phyloP scores from a whole-genome alignment of 2,888 invertebrate species.

The Agonopterix alstromeriana region DNA sequence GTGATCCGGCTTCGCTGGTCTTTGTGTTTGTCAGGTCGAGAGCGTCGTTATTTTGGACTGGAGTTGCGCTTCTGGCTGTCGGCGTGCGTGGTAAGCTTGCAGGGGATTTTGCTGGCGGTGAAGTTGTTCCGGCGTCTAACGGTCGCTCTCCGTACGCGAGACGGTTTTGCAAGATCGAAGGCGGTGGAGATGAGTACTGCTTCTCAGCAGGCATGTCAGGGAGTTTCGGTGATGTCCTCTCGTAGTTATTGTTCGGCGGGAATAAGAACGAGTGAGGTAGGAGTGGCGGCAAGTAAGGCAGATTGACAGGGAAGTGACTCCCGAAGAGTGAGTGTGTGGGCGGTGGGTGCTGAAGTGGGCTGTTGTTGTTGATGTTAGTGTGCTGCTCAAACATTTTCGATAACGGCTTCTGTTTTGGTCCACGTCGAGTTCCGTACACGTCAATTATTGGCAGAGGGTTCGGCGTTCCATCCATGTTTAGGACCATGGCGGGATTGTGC shows the following conservation, averaged over 20 bases:
- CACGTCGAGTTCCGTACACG: conserved; percentile 92
- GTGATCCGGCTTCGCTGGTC: conserved; percentile 53
- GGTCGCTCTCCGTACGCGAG: conserved; percentile 46
- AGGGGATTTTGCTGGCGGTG: conserved; percentile 45
- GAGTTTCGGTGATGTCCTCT: conserved; percentile 46
- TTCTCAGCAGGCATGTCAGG: conserved; percentile 37
- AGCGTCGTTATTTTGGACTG: conserved; percentile 51
- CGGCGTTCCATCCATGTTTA: conserved; percentile 92
- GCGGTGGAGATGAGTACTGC: conserved; percentile 36
- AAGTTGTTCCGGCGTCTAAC: conserved; percentile 23
- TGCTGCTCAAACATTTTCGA: conserved; percentile 57
- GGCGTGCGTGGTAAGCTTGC: conserved; percentile 40
- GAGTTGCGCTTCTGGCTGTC: conserved; percentile 27
- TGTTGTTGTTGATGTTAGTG: conserved; percentile 32
- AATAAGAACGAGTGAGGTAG: conserved; percentile 67
- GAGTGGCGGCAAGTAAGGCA: conserved; percentile 65
- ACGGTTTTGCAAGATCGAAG: conserved; percentile 57
- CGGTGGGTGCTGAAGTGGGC: conserved; percentile 37
- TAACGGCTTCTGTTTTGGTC: conserved; percentile 82
- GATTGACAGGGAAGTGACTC: conserved; percentile 60
- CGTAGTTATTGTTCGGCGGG: conserved; percentile 66
- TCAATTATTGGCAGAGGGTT: conserved; percentile 93
- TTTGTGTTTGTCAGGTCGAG: conserved; percentile 78
- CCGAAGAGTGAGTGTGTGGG: conserved; percentile 58
- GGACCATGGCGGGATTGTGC: conserved; percentile 93